Base-by-base conservation (phyloP, 2,888 invertebrate species). In the Calameuta idolon region DNA sequence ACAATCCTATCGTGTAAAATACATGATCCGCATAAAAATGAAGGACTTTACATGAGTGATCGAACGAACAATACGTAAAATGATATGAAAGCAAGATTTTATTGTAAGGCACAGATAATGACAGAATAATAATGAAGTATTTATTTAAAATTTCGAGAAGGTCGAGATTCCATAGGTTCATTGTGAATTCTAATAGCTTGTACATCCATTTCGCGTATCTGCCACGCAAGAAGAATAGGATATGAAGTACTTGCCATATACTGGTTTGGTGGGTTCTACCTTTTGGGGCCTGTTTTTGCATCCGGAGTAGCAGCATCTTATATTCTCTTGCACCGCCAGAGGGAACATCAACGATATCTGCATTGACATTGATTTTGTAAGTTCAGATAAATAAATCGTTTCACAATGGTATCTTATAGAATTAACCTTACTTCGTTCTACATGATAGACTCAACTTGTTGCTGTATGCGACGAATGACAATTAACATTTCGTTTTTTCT, bases 231-330 rank as follows among this genome's bases (percentile, higher is more conserved):
- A 12, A 31, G 71, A 71, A 71, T 71, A 71, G 71, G 55, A 71
- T 31, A 71, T 71, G 23, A 71, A 71, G 71, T 34, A 34, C 71
- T 33, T 34, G 71, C 71, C 71, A 71, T 71, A 71, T 55, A 55
- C 71, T 33, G 71, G 71, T 71, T 71, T 71, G 71, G 71, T 71
- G 33, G 15, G 71, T 31, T 71, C 34, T 33, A 71, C 34, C 71
- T 31, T 71, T 71, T 31, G 71, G 71, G 31, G 71, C 71, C 71
- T 33, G 71, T 71, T 71, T 71, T 71, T 71, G 71, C 71, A 71
- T 12, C 34, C 71, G 33, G 23, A 55, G 23, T 9, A 55, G 9
- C 55, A 55, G 55, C 55, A 55, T 23, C 55, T 55, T 55, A 9
- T 55, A 55, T 23, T 55, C 55, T 23, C 23, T 23, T 9, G 55